Evolutionary conservation across 1,140 invertebrate genomes (phyloP), one percentile per base, ranked within the genome.

Genomic region (Macrocentrus cingulum): DNA sequence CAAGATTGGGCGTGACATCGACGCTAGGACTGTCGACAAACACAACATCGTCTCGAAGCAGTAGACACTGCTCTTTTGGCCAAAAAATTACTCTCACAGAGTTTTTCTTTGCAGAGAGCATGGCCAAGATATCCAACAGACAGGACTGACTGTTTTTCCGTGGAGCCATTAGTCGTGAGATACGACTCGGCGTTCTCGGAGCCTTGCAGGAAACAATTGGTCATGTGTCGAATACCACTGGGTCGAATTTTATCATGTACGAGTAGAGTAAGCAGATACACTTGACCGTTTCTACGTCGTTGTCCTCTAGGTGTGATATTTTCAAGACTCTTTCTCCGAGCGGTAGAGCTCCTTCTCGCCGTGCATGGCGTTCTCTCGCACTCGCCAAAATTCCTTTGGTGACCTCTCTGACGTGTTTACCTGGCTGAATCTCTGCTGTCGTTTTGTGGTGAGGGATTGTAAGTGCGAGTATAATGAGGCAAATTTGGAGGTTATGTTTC

Each of bases 1-100:
- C 97, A 44, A 99, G 82, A 84, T 99, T 97, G 4, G 94, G 92
- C 1, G 95, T 94, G 0, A 99, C 95, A 83, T 99, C 97, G 39
- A 99, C 96, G 15, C 98, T 98, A 36, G 96, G 97, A 61, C 93
- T 97, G 81, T 99, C 98, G 8, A 99, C 91, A 72, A 99, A 90
- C 2, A 99, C 95, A 8, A 99, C 97, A 81, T 99, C 98, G 76
- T 99, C 96, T 57, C 93, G 84, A 23, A 99, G 81, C 39, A 99
- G 81, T 52, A 92, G 85, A 79, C 97, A 99, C 68, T 95, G 90
- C 67, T 95, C 90, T 65, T 95, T 92, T 22, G 98, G 98, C 95
- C 97, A 99, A 79, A 91, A 98, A 81, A 65, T 94, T 85, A 68
- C 88, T 91, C 74, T 95, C 91, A 58, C 88, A 87, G 8, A 98